Evolutionary conservation across 2,888 invertebrate species (phyloP).

Genomic region (Oscheius onirici): DNA sequence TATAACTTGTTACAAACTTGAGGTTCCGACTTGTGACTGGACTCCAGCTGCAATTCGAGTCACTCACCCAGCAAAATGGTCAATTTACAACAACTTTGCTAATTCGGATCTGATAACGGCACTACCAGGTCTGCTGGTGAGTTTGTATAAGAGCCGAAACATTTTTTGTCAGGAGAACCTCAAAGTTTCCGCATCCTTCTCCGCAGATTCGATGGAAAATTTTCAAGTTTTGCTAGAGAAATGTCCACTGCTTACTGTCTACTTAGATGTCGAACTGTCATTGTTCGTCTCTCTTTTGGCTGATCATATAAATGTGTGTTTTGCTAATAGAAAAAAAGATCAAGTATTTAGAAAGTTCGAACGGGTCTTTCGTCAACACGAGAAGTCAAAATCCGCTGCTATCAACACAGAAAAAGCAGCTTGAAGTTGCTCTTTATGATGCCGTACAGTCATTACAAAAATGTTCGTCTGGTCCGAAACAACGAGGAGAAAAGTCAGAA

Average conservation of each 20-base stretch:
- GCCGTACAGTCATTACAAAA: background rate
- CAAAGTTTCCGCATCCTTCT: background rate
- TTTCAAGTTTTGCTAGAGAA: background rate
- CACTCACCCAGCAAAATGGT: background rate
- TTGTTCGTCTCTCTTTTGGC: background rate
- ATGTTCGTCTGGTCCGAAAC: background rate
- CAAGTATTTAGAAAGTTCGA: background rate
- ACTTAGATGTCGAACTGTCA: background rate
- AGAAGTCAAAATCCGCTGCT: constrained; percentile 6
- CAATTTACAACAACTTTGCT: background rate
- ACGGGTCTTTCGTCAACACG: background rate
- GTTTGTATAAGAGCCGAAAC: background rate
- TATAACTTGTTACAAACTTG: constrained; percentile 5
- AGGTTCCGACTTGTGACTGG: constrained; percentile 15
- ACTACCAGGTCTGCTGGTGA: background rate
- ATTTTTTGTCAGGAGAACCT: background rate
- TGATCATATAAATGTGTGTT: background rate
- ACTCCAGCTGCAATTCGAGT: background rate
- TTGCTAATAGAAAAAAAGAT: background rate
- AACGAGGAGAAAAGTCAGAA: background rate
- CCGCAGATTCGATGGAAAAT: background rate
- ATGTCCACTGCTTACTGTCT: background rate
- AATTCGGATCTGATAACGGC: background rate
- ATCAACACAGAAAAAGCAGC: background rate
- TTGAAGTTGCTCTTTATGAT: background rate